Evolutionary conservation across 1,140 invertebrate species (phyloP), one percentile per base, ranked within the genome.

Genomic region (Drosophila sproati): DNA sequence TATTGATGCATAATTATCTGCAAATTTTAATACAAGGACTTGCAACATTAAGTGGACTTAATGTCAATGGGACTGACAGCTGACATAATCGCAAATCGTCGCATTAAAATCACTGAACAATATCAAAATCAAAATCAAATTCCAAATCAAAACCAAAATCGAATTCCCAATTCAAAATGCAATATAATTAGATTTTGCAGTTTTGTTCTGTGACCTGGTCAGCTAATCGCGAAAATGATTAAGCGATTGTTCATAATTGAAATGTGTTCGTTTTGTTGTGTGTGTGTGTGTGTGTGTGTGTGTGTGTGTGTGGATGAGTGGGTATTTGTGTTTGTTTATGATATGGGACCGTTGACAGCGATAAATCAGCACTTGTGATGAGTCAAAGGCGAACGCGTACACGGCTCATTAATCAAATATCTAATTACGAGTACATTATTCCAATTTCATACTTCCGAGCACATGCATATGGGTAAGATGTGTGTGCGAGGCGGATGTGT

Each of bases 381-480:
- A 80, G 82, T 87, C 82, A 83, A 83, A 88, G 80, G 80, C 66
- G 78, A 88, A 73, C 66, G 76, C 75, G 72, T 55, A 60, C 80
- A 82, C 67, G 80, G 47, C 82, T 80, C 82, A 87, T 87, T 87
- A 87, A 88, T 87, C 82, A 88, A 77, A 82, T 82, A 79, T 73
- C 82, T 78, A 86, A 86, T 86, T 88, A 86, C 86, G 80, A 86
- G 79, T 87, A 86, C 82, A 86, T 86, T 86, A 86, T 82, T 88
- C 72, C 83, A 73, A 68, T 88, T 77, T 63, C 63, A 73, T 57
- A 69, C 52, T 72, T 64, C 54, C 67, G 37, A 55, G 10, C 39
- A 41, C 50, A 68, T 48, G 37, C 54, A 35, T 45, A 29, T 28
- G 35, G 34, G 34, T 10, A 31, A 20, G 39, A 10, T 47, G 20